Evolutionary conservation across 2,888 invertebrate genomes (phyloP), one percentile per base, ranked within the genome.

Genomic region (Leucozona laternaria): DNA sequence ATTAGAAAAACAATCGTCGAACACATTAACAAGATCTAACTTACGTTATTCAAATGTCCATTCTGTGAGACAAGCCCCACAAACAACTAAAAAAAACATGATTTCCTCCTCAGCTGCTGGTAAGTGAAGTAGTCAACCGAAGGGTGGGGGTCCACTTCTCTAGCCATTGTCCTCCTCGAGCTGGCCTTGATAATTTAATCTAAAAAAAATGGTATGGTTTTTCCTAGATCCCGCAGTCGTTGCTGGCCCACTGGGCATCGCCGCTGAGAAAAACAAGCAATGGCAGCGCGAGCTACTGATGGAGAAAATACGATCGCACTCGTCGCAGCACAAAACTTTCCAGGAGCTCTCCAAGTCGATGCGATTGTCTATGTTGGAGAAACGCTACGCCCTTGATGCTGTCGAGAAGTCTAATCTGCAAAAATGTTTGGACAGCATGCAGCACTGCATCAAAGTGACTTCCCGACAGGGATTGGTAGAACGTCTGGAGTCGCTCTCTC

Each of bases 401-500:
- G 95, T 96, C 48, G 98, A 98, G 91, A 96, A 97, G 90, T 95
- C 95, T 90, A 97, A 97, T 89, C 94, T 98, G 82, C 98, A 98
- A 92, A 96, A 97, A 93, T 98, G 97, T 92, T 93, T 98, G 88
- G 98, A 98, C 91, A 97, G 97, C 79, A 94, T 98, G 89, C 98
- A 98, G 91, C 97, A 98, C 92, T 97, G 97, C 84, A 98, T 98
- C 88, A 98, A 97, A 94, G 97, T 98, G 2, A 97, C 96, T 81
- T 97, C 97, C 0, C 93, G 98, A 64, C 97, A 98, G 91, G 97
- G 97, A 57, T 96, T 98, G 93, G 96, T 98, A 43, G 98, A 98
- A 91, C 94, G 98, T 85, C 93, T 98, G 80, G 98, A 98, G 92
- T 97, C 97, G 92, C 95, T 98, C 64, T 97, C 98, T 1, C 94